A percentile compares a stretch with the other conserved stretches of the same genome.
Conservation (phyloP, 2,113 vertebrate genomes). For the Varanus salvator region DNA sequence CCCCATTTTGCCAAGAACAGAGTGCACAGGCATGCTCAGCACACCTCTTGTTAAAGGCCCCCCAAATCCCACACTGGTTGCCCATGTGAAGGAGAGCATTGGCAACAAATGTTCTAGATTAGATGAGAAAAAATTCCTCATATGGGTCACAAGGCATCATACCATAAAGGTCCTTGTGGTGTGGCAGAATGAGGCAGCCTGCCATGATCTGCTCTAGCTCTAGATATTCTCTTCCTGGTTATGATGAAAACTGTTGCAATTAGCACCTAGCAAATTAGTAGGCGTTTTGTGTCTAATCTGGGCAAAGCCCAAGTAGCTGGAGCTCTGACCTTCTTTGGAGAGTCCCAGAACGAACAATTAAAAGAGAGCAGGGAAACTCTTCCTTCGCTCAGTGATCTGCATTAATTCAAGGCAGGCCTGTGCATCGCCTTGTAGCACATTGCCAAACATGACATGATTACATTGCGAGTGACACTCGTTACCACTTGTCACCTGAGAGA, state of each 20-base stretch:
- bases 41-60: too few species aligned
- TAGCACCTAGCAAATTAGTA: neutral
- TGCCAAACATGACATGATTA: constrained; percentile 44
- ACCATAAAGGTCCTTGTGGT: neutral
- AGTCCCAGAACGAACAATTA: constrained; percentile 11
- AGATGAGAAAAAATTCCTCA: neutral
- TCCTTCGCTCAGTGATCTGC: constrained; percentile 20
- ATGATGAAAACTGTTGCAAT: neutral
- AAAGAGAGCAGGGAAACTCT: constrained; percentile 13
- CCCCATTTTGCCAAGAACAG: too few species aligned
- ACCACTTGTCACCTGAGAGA: too few species aligned
- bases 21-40: too few species aligned
- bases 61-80: too few species aligned
- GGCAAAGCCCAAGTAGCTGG: neutral
- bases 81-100: too few species aligned
- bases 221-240: neutral
- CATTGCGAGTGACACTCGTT: neutral
- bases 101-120: neutral
- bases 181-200: neutral
- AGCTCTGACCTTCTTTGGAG: neutral
- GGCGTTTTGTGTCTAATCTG: neutral
- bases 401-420: neutral
- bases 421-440: neutral
- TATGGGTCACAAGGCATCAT: accelerated
- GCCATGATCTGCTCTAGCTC: neutral